A percentile compares a stretch with the other conserved stretches of the same genome.
Evolutionary conservation across 2,797 vertebrate species (phyloP).

Genomic region (Coregonus suidteri): DNA sequence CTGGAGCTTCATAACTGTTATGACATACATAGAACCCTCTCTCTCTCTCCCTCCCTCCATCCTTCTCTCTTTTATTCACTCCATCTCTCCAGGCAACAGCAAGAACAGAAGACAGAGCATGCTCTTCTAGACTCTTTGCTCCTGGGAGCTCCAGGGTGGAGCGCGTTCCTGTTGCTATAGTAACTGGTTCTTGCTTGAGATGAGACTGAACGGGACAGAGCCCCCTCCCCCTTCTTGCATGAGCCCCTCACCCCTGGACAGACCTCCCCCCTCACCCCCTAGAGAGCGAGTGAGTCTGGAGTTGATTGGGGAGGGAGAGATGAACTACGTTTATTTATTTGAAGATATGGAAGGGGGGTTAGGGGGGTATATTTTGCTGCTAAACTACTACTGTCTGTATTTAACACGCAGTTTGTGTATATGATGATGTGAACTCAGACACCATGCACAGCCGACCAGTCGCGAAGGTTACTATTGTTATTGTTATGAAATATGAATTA

Average conservation of each 20-base stretch:
- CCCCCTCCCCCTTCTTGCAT: conserved; percentile 54
- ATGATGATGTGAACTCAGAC: conserved; percentile 84
- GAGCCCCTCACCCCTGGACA: conserved; percentile 55
- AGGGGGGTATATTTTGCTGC: conserved; percentile 87
- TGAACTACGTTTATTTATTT: conserved; percentile 93
- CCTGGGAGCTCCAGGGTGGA: conserved; percentile 40
- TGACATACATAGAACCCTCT: not conserved
- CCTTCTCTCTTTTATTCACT: conserved; percentile 8
- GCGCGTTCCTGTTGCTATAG: not conserved
- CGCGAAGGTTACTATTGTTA: conserved; percentile 19
- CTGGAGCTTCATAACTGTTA: too few species aligned
- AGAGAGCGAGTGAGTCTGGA: conserved; percentile 54
- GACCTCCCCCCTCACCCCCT: conserved; percentile 7
- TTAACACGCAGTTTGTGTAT: conserved; percentile 89
- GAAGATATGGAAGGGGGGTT: conserved; percentile 32
- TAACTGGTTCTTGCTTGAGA: conserved; percentile 18
- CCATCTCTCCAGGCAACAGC: conserved; percentile 82
- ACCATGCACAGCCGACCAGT: conserved; percentile 74
- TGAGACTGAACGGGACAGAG: not conserved
- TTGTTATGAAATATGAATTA: conserved; percentile 24
- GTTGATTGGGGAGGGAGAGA: conserved; percentile 55
- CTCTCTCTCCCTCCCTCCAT: not conserved
- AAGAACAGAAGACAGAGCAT: conserved; percentile 99
- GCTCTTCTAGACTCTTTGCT: conserved; percentile 81
- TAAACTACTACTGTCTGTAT: conserved; percentile 99